Percentiles rank a stretch among this genome's conserved stretches.
phyloP scores from a whole-genome alignment of 2,113 vertebrate genomes.

The Prionailurus viverrinus region DNA sequence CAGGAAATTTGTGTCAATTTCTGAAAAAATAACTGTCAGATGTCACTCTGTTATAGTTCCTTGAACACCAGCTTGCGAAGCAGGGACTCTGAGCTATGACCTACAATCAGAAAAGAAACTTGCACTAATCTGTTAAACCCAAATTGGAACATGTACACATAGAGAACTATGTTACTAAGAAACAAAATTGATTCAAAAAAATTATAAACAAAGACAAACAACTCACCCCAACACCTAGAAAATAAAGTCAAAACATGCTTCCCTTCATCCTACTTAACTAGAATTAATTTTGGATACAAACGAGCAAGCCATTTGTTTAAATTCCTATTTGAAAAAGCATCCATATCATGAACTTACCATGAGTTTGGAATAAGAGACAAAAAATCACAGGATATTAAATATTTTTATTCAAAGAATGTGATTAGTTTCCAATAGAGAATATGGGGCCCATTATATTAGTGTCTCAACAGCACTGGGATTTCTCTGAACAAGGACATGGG shows the following conservation, averaged over 20 bases:
- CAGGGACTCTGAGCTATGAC: conserved; percentile 17
- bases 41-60: background rate
- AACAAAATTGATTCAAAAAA: background rate
- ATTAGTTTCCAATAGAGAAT: background rate
- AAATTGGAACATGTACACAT: background rate
- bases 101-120: background rate
- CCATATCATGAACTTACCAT: background rate
- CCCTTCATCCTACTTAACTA: background rate
- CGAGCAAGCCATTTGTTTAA: background rate
- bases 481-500: background rate
- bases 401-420: conserved; percentile 1
- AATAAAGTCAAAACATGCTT: background rate
- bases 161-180: background rate
- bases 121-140: background rate
- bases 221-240: background rate
- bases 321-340: background rate
- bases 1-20: conserved; percentile 52
- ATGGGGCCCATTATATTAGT: background rate
- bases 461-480: background rate
- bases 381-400: background rate
- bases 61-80: background rate
- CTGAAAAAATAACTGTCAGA: conserved; percentile 2
- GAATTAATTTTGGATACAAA: background rate
- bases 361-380: background rate
- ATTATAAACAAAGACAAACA: background rate